Evolutionary conservation across 2,888 invertebrate genomes (phyloP).

Genomic region (Polietes domitor): DNA sequence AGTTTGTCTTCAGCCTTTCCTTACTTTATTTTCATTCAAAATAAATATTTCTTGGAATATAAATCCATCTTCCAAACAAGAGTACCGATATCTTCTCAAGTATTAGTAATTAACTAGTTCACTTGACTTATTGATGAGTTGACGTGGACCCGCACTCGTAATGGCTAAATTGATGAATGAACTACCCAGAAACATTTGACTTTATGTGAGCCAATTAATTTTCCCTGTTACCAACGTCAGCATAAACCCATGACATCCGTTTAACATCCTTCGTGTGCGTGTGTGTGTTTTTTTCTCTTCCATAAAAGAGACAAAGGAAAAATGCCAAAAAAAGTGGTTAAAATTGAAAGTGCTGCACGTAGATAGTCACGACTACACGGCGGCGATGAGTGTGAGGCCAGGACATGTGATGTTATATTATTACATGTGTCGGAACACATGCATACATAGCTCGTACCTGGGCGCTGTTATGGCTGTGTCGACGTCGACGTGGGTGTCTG

Average conservation of each 20-base stretch:
- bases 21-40: no score
- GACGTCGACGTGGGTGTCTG: slow-evolving; percentile 24
- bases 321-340: slow-evolving; percentile 45
- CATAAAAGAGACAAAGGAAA: slow-evolving; percentile 52
- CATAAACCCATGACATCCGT: slow-evolving; percentile 11
- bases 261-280: slow-evolving; percentile 10
- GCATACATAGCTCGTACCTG: not conserved
- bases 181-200: not conserved
- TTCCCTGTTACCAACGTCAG: slow-evolving; percentile 13
- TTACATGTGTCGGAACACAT: not conserved
- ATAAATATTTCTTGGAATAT: no score
- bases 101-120: no score
- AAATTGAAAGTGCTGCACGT: slow-evolving; percentile 67
- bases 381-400: not conserved
- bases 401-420: slow-evolving; percentile 14
- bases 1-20: no score
- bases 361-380: not conserved
- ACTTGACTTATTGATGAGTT: no score
- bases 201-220: not conserved
- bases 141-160: no score
- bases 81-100: no score
- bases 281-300: no score
- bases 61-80: no score
- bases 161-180: not conserved
- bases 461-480: slow-evolving; percentile 12